These are phyloP conservation scores for Mesembrinibis cayennensis DNA, from an alignment of 2,113 vertebrate species.

Conservation along the genomic window DNA sequence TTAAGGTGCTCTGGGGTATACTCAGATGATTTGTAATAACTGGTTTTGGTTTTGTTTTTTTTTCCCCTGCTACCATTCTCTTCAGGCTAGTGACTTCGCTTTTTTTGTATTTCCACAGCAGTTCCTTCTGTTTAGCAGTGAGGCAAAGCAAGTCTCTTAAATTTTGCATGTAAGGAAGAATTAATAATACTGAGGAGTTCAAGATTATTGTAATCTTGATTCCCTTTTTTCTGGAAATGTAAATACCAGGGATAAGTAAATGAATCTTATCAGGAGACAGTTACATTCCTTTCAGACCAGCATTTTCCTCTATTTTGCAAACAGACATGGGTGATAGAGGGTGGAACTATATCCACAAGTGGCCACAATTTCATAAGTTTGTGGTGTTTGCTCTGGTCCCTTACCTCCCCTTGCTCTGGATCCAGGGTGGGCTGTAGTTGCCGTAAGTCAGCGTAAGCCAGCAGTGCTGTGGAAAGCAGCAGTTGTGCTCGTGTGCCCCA, in stretches of 20 bases:
- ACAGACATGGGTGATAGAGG: neutral
- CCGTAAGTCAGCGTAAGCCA: accelerated
- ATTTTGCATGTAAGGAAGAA: neutral
- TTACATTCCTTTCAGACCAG: neutral
- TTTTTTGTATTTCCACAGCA: neutral
- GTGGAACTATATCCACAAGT: neutral
- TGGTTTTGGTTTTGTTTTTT: no score
- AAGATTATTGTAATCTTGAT: neutral
- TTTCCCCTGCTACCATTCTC: neutral
- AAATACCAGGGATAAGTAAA: neutral
- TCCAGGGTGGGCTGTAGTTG: neutral
- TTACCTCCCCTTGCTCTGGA: neutral
- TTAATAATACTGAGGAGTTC: neutral
- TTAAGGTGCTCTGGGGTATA: neutral
- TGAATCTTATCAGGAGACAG: neutral
- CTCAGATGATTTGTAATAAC: neutral
- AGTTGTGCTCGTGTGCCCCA: neutral
- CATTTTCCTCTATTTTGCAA: neutral
- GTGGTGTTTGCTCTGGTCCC: neutral
- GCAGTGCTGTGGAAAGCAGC: neutral
- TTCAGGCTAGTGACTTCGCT: neutral
- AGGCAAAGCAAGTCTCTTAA: neutral
- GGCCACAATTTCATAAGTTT: neutral
- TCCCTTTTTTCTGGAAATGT: neutral
- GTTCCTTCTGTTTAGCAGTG: neutral